Percentiles rank a stretch among this genome's conserved stretches.
Conservation (phyloP, 2,113 vertebrate genomes). For the Corythornis madagascariensis region DNA sequence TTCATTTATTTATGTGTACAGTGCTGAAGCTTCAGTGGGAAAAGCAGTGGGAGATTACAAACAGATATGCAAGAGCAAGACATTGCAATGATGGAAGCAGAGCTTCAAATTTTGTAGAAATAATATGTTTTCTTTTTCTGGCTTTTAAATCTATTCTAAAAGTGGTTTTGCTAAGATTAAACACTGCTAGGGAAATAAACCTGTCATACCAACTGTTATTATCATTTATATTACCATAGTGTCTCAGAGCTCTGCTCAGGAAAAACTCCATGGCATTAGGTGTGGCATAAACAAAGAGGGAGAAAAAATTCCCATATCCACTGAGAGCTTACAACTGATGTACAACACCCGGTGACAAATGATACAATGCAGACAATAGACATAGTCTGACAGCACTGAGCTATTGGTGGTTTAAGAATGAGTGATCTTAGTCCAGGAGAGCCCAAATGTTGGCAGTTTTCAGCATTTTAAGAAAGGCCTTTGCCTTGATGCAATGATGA, state of each 20-base stretch:
- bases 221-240: neutral
- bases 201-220: slow-evolving; percentile 3
- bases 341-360: neutral
- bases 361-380: neutral
- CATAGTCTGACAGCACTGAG: neutral
- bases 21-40: neutral
- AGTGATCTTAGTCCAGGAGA: neutral
- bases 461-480: neutral
- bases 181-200: slow-evolving; percentile 16
- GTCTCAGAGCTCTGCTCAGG: neutral
- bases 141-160: slow-evolving; percentile 2
- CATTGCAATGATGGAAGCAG: neutral
- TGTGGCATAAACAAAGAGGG: neutral
- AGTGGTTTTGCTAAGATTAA: slow-evolving; percentile 29
- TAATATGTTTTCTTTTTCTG: neutral
- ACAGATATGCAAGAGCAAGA: neutral
- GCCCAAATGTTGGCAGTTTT: neutral
- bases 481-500: neutral
- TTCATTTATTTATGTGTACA: slow-evolving; percentile 18
- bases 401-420: neutral
- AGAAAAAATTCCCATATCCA: neutral
- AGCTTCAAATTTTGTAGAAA: neutral
- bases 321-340: neutral
- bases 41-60: neutral
- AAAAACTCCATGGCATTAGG: neutral